Evolutionary conservation across 2,113 vertebrate genomes (phyloP).

Genomic region (Pantherophis guttatus): DNA sequence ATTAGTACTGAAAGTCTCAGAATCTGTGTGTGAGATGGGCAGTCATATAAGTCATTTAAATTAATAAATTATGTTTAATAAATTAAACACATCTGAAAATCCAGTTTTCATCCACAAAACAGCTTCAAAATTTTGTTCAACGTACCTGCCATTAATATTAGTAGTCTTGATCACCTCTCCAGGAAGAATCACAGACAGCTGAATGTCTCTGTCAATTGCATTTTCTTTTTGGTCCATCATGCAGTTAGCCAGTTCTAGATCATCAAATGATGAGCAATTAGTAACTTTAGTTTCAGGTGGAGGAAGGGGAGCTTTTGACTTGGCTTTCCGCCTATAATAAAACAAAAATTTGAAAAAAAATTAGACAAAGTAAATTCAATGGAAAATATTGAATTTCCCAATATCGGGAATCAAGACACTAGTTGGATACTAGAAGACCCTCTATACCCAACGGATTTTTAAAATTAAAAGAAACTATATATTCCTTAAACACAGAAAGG

Average conservation of each 20-base stretch:
- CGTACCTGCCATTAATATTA: conserved; percentile 86
- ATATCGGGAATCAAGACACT: background rate
- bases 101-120: background rate
- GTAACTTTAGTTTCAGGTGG: conserved; percentile 71
- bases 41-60: background rate
- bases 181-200: conserved; percentile 87
- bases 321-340: conserved; percentile 82
- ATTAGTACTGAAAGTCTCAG: background rate
- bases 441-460: background rate
- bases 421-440: background rate
- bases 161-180: conserved; percentile 82
- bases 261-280: conserved; percentile 69
- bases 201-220: conserved; percentile 81
- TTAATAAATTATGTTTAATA: background rate
- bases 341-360: conserved; percentile 34
- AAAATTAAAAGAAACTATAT: background rate
- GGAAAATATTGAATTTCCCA: background rate
- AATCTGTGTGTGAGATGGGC: background rate
- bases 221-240: conserved; percentile 90
- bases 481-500: background rate
- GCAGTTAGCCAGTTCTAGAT: conserved; percentile 62
- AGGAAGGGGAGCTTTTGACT: conserved; percentile 88
- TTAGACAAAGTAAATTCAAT: conserved; percentile 4
- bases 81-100: background rate
- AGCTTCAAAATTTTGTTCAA: background rate